Evolutionary conservation across 2,797 vertebrate species (phyloP).

Genomic region (Manis crassicaudata): DNA sequence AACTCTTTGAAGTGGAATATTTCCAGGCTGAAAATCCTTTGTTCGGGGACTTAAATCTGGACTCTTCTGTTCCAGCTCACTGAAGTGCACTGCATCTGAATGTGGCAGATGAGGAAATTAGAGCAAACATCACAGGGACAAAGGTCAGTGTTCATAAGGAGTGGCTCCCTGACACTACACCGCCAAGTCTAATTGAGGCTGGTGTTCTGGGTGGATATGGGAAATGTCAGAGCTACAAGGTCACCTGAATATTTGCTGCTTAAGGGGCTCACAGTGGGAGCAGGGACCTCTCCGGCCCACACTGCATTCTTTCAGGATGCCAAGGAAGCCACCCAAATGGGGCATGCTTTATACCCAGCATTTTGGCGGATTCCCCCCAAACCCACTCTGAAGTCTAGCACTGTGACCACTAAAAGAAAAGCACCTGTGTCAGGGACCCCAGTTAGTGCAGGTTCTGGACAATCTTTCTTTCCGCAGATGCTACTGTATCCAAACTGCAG

Average conservation of each 20-base stretch:
- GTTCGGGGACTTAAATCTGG: constrained; percentile 57
- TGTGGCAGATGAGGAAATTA: constrained; percentile 49
- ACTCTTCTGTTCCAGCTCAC: constrained; percentile 58
- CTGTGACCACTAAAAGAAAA: background rate
- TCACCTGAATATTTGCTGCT: too few species aligned
- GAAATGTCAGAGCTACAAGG: background rate
- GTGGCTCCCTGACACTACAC: accelerated
- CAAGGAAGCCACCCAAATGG: background rate
- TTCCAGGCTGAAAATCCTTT: constrained; percentile 62
- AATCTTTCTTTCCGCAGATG: background rate
- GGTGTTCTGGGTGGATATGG: background rate
- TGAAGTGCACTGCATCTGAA: constrained; percentile 44
- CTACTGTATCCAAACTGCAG: background rate
- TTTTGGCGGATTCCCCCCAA: background rate
- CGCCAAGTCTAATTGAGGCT: background rate
- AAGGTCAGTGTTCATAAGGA: constrained; percentile 26
- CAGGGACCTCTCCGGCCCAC: background rate
- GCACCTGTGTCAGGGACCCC: accelerated
- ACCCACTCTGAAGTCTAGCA: background rate
- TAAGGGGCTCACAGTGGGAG: background rate
- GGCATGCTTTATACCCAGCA: too few species aligned
- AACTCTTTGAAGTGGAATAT: constrained; percentile 62
- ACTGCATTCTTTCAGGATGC: background rate
- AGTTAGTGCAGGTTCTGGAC: accelerated
- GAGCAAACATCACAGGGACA: constrained; percentile 30